Conservation (phyloP, 2,888 invertebrate species). For the Morinoia aosen region DNA sequence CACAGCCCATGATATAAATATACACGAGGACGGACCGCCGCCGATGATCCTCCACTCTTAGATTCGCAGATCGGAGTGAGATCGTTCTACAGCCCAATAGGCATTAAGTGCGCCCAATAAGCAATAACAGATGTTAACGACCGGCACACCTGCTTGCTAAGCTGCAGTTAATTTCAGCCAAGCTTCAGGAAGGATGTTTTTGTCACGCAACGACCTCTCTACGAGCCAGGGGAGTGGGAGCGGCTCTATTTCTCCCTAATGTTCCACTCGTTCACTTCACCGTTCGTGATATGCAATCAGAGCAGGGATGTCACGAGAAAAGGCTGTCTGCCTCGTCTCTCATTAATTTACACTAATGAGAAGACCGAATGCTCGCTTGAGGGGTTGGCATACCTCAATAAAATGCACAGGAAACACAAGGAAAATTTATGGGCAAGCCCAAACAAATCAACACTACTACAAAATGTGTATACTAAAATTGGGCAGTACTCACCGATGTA, state of each 20-base stretch:
- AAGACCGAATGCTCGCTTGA: no score
- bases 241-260: neutral
- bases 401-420: no score
- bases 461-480: no score
- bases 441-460: no score
- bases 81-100: neutral
- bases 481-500: no score
- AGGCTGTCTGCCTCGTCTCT: no score
- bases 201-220: neutral
- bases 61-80: neutral
- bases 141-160: neutral
- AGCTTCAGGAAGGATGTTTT: neutral
- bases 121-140: conserved; percentile 2
- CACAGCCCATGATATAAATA: neutral
- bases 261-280: neutral
- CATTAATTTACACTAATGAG: no score
- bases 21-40: neutral
- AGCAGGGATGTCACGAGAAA: no score
- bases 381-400: no score
- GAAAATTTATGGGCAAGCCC: no score
- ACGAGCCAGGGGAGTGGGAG: neutral
- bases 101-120: neutral
- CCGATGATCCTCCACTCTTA: neutral
- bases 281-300: neutral
- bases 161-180: conserved; percentile 10